These are phyloP conservation scores for Lepus americanus DNA, from an alignment of 2,113 vertebrate species.

Conservation along the genomic window DNA sequence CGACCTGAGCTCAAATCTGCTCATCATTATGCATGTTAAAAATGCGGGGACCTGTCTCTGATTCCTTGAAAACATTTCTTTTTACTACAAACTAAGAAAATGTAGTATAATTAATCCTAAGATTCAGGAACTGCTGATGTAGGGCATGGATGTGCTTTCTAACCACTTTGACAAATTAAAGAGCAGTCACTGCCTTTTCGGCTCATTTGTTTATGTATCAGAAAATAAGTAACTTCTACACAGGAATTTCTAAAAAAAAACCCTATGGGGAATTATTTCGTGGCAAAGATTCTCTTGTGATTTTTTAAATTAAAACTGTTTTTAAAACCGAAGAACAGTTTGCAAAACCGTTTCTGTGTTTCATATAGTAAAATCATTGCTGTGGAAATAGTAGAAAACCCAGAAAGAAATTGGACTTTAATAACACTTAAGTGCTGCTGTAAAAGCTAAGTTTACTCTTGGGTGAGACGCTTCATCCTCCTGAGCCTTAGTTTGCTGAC, in stretches of 20 bases:
- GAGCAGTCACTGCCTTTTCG: not conserved
- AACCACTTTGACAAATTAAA: not conserved
- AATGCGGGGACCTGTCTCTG: not conserved
- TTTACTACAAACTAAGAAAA: not conserved
- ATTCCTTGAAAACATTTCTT: slow-evolving; percentile 45
- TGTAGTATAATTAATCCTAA: not conserved
- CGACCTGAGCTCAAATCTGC: not conserved
- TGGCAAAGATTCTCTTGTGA: not conserved
- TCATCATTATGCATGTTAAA: slow-evolving; percentile 44
- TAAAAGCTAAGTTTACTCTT: slow-evolving; percentile 55
- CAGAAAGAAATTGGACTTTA: slow-evolving; percentile 18
- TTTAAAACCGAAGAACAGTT: not conserved
- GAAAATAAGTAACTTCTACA: not conserved
- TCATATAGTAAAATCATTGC: not conserved
- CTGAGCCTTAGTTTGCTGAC: slow-evolving; percentile 37
- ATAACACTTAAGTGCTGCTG: slow-evolving; percentile 47
- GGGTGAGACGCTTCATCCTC: slow-evolving; percentile 52
- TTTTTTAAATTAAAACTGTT: not conserved
- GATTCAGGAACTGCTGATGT: not conserved
- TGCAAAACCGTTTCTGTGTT: not conserved
- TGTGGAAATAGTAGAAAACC: not conserved
- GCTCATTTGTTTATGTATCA: not conserved
- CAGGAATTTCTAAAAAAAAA: not conserved
- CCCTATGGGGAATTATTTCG: not conserved
- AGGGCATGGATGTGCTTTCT: not conserved